Evolutionary conservation across 2,888 invertebrate genomes (phyloP).

Genomic region (Caenorhabditis afra): DNA sequence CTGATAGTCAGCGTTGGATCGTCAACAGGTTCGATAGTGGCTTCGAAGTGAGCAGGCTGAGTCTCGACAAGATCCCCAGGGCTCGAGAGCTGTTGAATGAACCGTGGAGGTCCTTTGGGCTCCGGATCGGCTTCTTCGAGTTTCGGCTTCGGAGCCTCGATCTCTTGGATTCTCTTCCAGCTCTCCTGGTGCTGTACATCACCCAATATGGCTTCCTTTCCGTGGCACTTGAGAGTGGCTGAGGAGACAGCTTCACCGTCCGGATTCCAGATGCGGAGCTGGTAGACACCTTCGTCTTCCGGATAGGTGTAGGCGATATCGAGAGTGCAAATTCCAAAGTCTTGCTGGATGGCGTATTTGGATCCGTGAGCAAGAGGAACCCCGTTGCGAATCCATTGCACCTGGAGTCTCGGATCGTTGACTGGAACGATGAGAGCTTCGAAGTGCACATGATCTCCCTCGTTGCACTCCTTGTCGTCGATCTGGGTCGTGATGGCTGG

Average conservation of each 20-base stretch:
- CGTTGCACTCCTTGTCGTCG: slow-evolving; percentile 87
- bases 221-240: slow-evolving; percentile 85
- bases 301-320: slow-evolving; percentile 88
- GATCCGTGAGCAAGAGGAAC: slow-evolving; percentile 78
- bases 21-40: slow-evolving; percentile 91
- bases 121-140: slow-evolving; percentile 69
- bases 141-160: slow-evolving; percentile 74
- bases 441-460: slow-evolving; percentile 92
- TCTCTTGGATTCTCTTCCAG: slow-evolving; percentile 87
- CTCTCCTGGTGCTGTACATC: slow-evolving; percentile 88
- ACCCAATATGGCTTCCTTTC: slow-evolving; percentile 70
- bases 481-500: slow-evolving; percentile 88
- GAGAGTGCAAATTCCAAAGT: slow-evolving; percentile 94
- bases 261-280: slow-evolving; percentile 91
- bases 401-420: slow-evolving; percentile 91
- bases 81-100: slow-evolving; percentile 59
- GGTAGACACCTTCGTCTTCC: slow-evolving; percentile 96
- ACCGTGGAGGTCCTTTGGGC: slow-evolving; percentile 71
- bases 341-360: slow-evolving; percentile 88
- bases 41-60: slow-evolving; percentile 92
- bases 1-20: slow-evolving; percentile 85
- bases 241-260: slow-evolving; percentile 96
- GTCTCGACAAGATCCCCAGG: slow-evolving; percentile 84
- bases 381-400: slow-evolving; percentile 81
- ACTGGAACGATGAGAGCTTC: slow-evolving; percentile 94